Conservation (phyloP, 1,140 invertebrate genomes). For the Periplaneta americana region DNA sequence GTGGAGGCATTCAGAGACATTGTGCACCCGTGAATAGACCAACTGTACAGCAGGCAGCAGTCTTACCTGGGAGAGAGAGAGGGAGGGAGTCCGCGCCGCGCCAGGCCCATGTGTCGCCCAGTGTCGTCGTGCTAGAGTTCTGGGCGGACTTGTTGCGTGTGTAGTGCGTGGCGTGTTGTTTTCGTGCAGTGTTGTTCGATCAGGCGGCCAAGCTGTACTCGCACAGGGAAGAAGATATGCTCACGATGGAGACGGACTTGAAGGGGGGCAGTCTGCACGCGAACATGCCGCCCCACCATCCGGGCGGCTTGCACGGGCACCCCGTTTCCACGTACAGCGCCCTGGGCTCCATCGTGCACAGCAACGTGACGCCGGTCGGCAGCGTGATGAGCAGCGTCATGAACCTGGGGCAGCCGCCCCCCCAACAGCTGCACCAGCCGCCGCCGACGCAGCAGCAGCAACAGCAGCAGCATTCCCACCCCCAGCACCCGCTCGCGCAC, state of each 20-base stretch:
- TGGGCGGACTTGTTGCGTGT: not conserved
- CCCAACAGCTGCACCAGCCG: conserved; percentile 12
- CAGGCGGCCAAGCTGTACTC: conserved; percentile 57
- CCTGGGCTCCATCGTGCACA: conserved; percentile 20
- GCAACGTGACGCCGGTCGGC: not conserved
- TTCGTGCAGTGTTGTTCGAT: not conserved
- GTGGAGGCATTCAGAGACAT: conserved; percentile 14
- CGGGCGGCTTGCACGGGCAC: conserved; percentile 27
- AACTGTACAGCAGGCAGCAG: not conserved
- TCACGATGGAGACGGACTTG: conserved; percentile 83
- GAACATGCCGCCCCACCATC: conserved; percentile 66
- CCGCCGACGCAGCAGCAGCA: conserved; percentile 24
- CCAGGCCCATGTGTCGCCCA: not conserved
- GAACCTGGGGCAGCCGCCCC: conserved; percentile 17
- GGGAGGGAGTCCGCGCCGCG: not conserved
- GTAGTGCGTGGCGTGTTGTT: not conserved
- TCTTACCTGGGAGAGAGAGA: not conserved
- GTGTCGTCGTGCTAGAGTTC: not conserved
- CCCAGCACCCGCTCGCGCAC: conserved; percentile 17
- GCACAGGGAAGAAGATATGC: conserved; percentile 67
- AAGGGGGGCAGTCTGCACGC: conserved; percentile 76
- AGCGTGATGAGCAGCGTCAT: conserved; percentile 38
- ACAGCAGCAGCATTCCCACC: conserved; percentile 13
- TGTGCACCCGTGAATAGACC: not conserved
- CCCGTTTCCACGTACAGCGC: conserved; percentile 21